Conservation (phyloP, 2,888 invertebrate genomes). For the Melieria omissa region DNA sequence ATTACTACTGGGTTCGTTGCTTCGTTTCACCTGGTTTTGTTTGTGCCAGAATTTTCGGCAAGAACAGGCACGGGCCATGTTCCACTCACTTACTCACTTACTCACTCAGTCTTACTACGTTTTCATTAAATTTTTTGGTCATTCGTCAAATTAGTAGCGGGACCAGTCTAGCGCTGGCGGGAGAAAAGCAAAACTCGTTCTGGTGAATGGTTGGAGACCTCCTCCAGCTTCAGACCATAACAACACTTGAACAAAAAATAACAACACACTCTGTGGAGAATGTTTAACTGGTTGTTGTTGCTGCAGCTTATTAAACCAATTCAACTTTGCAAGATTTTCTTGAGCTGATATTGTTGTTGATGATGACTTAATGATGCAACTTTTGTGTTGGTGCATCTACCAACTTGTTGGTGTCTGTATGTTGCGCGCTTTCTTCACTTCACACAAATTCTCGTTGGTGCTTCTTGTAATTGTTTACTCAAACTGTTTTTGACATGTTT, state of each 20-base stretch:
- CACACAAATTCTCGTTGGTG: constrained; percentile 32
- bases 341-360: background rate
- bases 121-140: constrained; percentile 27
- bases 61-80: background rate
- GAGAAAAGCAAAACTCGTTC: too few relatives aligned
- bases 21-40: background rate
- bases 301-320: too few relatives aligned
- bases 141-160: constrained; percentile 34
- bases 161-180: too few relatives aligned
- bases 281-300: too few relatives aligned
- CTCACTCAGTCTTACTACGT: background rate
- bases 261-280: too few relatives aligned
- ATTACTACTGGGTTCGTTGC: background rate
- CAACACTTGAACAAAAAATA: too few relatives aligned
- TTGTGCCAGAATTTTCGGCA: background rate
- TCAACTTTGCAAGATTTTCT: background rate
- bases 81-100: background rate
- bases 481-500: constrained; percentile 15
- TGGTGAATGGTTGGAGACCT: too few relatives aligned
- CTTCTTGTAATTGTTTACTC: constrained; percentile 40
- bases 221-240: too few relatives aligned
- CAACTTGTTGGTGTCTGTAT: background rate
- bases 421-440: too few relatives aligned
- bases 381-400: background rate
- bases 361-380: background rate